Evolutionary conservation across 2,113 vertebrate genomes (phyloP).

Genomic region (Sarotherodon lohbergeri): DNA sequence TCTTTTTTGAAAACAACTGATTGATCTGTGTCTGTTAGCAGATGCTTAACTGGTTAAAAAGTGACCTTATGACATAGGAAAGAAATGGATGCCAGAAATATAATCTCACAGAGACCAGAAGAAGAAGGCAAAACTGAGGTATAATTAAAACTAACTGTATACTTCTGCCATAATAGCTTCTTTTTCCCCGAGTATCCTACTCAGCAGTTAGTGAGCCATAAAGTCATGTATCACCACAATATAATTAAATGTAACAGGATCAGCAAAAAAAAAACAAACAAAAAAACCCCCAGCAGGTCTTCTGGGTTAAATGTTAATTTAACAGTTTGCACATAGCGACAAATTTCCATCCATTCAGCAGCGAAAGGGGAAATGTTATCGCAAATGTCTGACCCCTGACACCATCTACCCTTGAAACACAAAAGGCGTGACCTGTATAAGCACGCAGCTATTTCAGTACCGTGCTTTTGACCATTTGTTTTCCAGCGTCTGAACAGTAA

Average conservation of each 20-base stretch:
- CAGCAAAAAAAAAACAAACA: background rate
- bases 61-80: constrained; percentile 1
- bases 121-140: background rate
- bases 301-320: background rate
- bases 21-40: constrained; percentile 14
- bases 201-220: background rate
- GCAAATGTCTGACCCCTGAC: constrained; percentile 17
- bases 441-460: constrained; percentile 18
- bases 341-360: constrained; percentile 6
- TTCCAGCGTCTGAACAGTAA: constrained; percentile 55
- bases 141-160: background rate
- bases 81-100: background rate
- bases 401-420: background rate
- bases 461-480: constrained; percentile 47
- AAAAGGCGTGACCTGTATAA: background rate
- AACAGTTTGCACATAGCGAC: background rate
- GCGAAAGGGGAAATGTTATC: background rate
- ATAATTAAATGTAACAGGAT: background rate
- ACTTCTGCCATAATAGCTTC: background rate
- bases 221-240: background rate
- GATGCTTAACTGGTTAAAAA: background rate
- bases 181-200: background rate
- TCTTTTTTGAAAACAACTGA: constrained; percentile 9
- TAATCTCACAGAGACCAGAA: background rate
- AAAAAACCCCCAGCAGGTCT: background rate